Conservation (phyloP, 1,140 invertebrate species). For the Helicoverpa zea region DNA sequence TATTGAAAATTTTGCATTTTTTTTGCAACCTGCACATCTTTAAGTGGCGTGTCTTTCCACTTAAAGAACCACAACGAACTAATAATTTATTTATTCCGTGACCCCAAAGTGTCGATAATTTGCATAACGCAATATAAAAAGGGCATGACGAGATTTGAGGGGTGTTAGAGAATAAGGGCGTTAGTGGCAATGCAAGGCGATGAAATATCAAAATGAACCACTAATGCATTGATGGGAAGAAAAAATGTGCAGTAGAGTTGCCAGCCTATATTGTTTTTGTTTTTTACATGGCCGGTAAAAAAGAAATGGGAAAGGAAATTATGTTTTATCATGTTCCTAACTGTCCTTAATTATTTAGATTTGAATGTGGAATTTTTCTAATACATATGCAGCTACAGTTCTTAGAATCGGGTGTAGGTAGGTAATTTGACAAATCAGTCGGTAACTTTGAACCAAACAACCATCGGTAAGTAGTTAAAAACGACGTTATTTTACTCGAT, state of each 20-base stretch:
- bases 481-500: background rate
- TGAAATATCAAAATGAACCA: slow-evolving; percentile 83
- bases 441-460: too few relatives aligned
- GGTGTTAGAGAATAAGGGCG: slow-evolving; percentile 65
- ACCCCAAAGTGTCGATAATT: slow-evolving; percentile 60
- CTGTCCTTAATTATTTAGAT: too few relatives aligned
- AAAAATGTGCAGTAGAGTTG: slow-evolving; percentile 46
- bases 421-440: too few relatives aligned
- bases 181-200: slow-evolving; percentile 63
- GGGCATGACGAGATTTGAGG: slow-evolving; percentile 65
- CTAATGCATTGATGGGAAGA: slow-evolving; percentile 66
- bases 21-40: background rate
- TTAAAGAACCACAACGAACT: slow-evolving; percentile 20
- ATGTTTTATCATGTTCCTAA: background rate
- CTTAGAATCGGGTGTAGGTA: too few relatives aligned
- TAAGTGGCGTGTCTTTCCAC: background rate
- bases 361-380: too few relatives aligned
- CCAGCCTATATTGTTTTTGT: slow-evolving; percentile 24
- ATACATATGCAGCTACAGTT: too few relatives aligned
- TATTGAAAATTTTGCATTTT: too few relatives aligned
- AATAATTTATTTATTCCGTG: slow-evolving; percentile 47
- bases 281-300: slow-evolving; percentile 21
- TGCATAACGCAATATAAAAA: slow-evolving; percentile 75
- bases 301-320: background rate
- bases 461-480: background rate